Conservation (phyloP, 1,140 invertebrate genomes). For the Oryctes rhinoceros region DNA sequence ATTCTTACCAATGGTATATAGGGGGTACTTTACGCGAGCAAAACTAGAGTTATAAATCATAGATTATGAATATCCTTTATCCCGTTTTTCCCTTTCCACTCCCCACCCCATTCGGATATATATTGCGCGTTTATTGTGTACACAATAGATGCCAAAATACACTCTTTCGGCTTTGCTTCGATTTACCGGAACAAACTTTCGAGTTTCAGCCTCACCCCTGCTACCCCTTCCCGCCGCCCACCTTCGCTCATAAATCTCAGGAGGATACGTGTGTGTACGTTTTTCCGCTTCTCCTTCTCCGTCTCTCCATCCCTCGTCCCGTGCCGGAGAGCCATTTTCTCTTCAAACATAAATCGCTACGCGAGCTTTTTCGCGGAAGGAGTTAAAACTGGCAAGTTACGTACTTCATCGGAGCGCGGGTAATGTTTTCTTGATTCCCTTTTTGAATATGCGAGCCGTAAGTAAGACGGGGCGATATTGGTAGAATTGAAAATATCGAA, state of each 20-base stretch:
- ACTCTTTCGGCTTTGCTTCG: slow-evolving; percentile 13
- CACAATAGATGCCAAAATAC: neutral
- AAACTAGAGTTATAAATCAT: neutral
- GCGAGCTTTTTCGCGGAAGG: neutral
- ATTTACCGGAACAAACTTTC: slow-evolving; percentile 9
- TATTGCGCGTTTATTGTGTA: neutral
- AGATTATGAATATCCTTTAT: neutral
- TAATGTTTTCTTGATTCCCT: neutral
- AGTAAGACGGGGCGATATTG: neutral
- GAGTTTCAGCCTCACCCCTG: neutral
- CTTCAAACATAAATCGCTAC: neutral
- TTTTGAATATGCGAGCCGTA: neutral
- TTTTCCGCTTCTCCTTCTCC: neutral
- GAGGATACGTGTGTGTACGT: neutral
- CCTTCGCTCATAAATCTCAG: too few relatives aligned
- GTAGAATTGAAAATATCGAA: neutral
- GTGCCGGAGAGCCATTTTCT: neutral
- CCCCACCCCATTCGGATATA: too few relatives aligned
- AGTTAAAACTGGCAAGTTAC: slow-evolving; percentile 1
- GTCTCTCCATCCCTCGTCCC: neutral
- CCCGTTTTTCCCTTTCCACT: too few relatives aligned
- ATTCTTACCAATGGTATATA: too few relatives aligned
- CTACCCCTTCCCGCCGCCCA: neutral
- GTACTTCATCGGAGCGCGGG: neutral
- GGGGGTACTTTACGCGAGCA: neutral